Conservation (phyloP, 2,888 invertebrate genomes). For the Ophonus ardosiacus region DNA sequence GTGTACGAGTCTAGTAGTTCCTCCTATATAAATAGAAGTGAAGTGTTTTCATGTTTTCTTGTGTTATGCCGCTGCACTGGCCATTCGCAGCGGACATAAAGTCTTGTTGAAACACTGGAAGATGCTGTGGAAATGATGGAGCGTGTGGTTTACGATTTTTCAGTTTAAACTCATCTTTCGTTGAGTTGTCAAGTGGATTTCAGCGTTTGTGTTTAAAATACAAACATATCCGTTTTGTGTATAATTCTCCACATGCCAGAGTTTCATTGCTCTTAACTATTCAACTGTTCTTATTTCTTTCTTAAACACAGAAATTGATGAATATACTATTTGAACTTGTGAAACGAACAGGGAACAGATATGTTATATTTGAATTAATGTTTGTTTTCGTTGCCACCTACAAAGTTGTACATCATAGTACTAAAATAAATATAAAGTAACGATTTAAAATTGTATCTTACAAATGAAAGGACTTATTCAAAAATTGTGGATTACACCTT, state of each 20-base stretch:
- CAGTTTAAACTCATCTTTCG: constrained; percentile 48
- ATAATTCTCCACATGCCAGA: constrained; percentile 20
- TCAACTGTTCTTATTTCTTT: not conserved
- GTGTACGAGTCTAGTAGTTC: constrained; percentile 14
- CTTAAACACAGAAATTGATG: not conserved
- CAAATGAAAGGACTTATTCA: not conserved
- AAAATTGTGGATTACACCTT: not conserved
- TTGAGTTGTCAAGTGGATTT: constrained; percentile 51
- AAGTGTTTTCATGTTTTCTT: constrained; percentile 23
- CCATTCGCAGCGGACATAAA: not conserved
- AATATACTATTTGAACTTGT: constrained; percentile 27
- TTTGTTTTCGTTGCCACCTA: constrained; percentile 18
- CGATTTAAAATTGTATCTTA: not conserved
- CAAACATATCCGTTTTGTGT: constrained; percentile 58
- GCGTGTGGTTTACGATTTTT: constrained; percentile 44
- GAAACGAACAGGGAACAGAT: constrained; percentile 11
- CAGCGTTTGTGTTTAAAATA: constrained; percentile 51
- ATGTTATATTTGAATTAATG: constrained; percentile 16
- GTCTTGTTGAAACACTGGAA: constrained; percentile 1
- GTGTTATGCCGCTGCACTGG: not conserved
- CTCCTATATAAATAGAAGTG: constrained; percentile 45
- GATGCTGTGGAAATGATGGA: not conserved
- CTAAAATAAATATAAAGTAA: constrained; percentile 36
- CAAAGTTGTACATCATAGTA: not conserved
- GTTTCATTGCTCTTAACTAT: constrained; percentile 3